A percentile compares a stretch with the other conserved stretches of the same genome.
These are phyloP conservation scores for Nymphalis urticae DNA, from an alignment of 2,888 invertebrate genomes.

Conservation along the genomic window DNA sequence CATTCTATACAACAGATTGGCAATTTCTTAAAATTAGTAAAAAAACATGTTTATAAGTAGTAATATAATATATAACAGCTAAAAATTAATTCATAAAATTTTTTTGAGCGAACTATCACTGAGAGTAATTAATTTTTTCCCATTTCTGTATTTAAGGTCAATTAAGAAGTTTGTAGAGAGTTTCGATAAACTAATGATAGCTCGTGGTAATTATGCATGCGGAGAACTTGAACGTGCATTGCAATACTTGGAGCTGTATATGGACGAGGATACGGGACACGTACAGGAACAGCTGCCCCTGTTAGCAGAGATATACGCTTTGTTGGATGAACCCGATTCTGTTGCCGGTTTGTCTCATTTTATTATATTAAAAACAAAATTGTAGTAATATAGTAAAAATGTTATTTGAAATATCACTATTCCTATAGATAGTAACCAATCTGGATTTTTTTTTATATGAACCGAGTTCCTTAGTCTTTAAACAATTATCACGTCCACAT, in stretches of 20 bases:
- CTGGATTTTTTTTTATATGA: background rate
- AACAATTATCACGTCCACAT: too few species aligned
- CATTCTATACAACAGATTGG: background rate
- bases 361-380: background rate
- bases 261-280: constrained; percentile 79
- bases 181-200: constrained; percentile 85
- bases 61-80: too few species aligned
- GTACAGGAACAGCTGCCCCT: constrained; percentile 84
- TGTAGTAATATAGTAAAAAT: too few species aligned
- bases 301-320: constrained; percentile 90
- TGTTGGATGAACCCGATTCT: constrained; percentile 94
- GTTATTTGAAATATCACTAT: too few species aligned
- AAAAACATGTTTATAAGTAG: too few species aligned
- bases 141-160: constrained; percentile 49
- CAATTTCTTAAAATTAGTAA: too few species aligned
- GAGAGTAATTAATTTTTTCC: background rate
- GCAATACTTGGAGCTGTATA: constrained; percentile 88
- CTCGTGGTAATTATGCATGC: constrained; percentile 87
- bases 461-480: too few species aligned
- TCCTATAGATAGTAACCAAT: background rate
- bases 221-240: constrained; percentile 88
- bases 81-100: too few species aligned
- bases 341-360: constrained; percentile 85
- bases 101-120: too few species aligned
- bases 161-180: constrained; percentile 66